Conservation (phyloP, 2,113 vertebrate species). For the Mus pahari region DNA sequence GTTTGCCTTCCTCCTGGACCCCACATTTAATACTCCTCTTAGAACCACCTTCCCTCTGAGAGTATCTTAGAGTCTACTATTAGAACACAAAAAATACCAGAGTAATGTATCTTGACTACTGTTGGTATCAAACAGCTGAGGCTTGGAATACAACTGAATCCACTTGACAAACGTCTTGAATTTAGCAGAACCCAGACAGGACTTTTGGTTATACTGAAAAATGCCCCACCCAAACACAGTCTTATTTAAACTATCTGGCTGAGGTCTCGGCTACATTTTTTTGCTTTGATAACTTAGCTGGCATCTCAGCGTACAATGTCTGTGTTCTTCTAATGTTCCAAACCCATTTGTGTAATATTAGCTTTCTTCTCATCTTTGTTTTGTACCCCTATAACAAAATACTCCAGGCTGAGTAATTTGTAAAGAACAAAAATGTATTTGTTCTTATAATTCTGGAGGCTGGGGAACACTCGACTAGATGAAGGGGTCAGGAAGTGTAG, state of each 20-base stretch:
- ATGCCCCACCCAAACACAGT: too few relatives aligned
- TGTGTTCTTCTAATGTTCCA: not conserved
- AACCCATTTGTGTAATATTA: not conserved
- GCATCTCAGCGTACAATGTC: not conserved
- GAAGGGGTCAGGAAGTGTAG: not conserved
- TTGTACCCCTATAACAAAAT: not conserved
- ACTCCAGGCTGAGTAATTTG: not conserved
- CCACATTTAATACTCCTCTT: not conserved
- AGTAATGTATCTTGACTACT: not conserved
- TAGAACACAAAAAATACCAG: not conserved
- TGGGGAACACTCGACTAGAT: not conserved
- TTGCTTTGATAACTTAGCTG: too few relatives aligned
- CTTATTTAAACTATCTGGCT: too few relatives aligned
- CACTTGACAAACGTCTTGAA: not conserved
- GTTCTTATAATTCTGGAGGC: too few relatives aligned
- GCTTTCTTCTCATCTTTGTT: not conserved
- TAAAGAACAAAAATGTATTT: too few relatives aligned
- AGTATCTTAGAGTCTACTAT: not conserved
- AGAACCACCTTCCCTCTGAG: not conserved
- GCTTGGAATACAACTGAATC: not conserved
- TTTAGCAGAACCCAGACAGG: not conserved
- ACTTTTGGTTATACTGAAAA: not conserved
- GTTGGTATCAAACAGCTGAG: not conserved
- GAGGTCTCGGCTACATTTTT: too few relatives aligned
- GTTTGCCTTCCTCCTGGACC: not conserved